These are phyloP conservation scores for Dolichallabes microphthalmus DNA, from an alignment of 2,113 vertebrate genomes.

Conservation along the genomic window DNA sequence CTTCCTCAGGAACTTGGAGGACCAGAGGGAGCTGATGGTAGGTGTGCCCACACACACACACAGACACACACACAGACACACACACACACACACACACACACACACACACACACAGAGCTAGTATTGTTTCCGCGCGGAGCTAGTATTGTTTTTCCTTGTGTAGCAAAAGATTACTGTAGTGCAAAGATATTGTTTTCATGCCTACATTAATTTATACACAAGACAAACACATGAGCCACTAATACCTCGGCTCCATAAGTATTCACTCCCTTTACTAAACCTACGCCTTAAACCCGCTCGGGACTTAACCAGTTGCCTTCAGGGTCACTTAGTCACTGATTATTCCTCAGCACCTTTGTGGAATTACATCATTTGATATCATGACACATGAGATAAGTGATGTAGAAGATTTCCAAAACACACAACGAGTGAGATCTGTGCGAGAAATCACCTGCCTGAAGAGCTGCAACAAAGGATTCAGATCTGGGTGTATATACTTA, in stretches of 20 bases:
- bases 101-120: not conserved
- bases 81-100: no score
- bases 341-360: not conserved
- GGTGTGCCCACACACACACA: conserved; percentile 63
- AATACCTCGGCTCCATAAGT: not conserved
- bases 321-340: not conserved
- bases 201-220: no score
- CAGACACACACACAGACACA: not conserved
- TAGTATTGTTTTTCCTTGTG: not conserved
- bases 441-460: not conserved
- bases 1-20: conserved; percentile 92
- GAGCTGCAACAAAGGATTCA: no score
- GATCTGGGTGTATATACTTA: not conserved
- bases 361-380: not conserved
- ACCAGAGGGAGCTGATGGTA: conserved; percentile 97
- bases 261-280: not conserved
- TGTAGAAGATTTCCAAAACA: not conserved
- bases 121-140: not conserved
- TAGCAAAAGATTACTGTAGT: not conserved
- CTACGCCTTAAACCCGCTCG: not conserved
- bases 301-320: not conserved
- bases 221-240: no score
- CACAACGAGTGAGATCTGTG: no score
- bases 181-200: not conserved
- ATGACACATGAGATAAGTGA: not conserved